Percentiles rank a stretch among this genome's conserved stretches.
These are phyloP conservation scores for Wasmannia auropunctata DNA, from an alignment of 1,140 invertebrate species.

Conservation along the genomic window DNA sequence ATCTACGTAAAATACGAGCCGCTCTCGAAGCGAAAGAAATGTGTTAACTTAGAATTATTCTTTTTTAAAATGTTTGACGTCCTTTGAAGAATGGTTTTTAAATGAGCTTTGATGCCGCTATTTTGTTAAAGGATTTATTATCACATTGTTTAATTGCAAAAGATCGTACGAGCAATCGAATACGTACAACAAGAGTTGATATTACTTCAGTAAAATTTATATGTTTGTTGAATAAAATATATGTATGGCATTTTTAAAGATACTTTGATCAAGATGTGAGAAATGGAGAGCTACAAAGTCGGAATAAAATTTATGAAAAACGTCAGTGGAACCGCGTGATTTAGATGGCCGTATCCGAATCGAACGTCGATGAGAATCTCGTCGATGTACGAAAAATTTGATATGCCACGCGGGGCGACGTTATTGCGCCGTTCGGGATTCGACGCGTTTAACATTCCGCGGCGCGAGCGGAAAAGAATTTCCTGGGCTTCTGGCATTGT, in stretches of 20 bases:
- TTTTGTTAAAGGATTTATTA: not conserved
- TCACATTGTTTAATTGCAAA: not conserved
- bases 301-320: not conserved
- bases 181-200: not conserved
- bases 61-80: conserved; percentile 22
- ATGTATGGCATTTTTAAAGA: not conserved
- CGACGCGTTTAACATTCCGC: conserved; percentile 49
- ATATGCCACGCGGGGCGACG: conserved; percentile 6
- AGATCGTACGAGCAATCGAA: not conserved
- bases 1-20: conserved; percentile 59
- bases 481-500: conserved; percentile 26
- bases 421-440: conserved; percentile 60
- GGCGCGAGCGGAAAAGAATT: conserved; percentile 13
- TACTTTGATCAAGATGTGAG: not conserved
- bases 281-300: not conserved
- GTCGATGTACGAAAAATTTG: not conserved
- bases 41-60: conserved; percentile 45
- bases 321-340: not conserved
- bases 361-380: not conserved
- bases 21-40: conserved; percentile 60
- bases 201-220: not conserved
- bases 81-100: conserved; percentile 21
- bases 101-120: conserved; percentile 16
- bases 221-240: not conserved
- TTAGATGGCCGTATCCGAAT: conserved; percentile 29